Evolutionary conservation across 2,888 invertebrate genomes (phyloP), one percentile per base, ranked within the genome.

Genomic region (Pheosia tremula): DNA sequence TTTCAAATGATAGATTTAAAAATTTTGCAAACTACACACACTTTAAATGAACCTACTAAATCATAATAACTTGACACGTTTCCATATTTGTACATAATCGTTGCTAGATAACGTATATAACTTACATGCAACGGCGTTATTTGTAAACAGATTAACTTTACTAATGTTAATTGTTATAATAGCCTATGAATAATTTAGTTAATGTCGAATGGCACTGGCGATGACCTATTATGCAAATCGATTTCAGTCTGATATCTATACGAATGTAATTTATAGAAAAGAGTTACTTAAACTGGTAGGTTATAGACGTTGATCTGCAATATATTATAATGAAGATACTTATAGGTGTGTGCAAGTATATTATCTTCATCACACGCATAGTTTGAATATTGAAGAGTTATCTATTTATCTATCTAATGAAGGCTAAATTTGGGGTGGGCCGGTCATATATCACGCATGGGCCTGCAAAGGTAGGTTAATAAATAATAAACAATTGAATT

Each of bases 121-220:
- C 6, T 9, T 2, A 50, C 53, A 53, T 37, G 53, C 37, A 53
- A 53, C 37, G 41, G 24, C 4, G 53, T 50, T 11, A 53, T 53
- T 43, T 52, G 36, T 56, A 58, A 56, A 58, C 50, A 64, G 43
- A 56, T 57, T 57, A 67, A 5, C 41, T 24, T 56, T 56, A 60
- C 39, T 43, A 70, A 9, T 39, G 36, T 11, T 66, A 70, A 70
- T 66, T 69, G 54, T 63, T 54, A 59, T 43, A 24, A 24, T 24
- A 57, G 47, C 10, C 8, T 59, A 59, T 61, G n/a, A 24, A 60
- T 47, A 49, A 60, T 58, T 63, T n/a, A 49, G 10, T 53, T 36
- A 10, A 36, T 37, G 10, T 53, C 6, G 37, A 53, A 36, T 53
- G 38, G 7, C 10, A 11, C 3, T 8, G 37, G 10, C 37, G 50